These are phyloP conservation scores for Poeciliopsis prolifica DNA, from an alignment of 2,113 vertebrate species.

Conservation along the genomic window DNA sequence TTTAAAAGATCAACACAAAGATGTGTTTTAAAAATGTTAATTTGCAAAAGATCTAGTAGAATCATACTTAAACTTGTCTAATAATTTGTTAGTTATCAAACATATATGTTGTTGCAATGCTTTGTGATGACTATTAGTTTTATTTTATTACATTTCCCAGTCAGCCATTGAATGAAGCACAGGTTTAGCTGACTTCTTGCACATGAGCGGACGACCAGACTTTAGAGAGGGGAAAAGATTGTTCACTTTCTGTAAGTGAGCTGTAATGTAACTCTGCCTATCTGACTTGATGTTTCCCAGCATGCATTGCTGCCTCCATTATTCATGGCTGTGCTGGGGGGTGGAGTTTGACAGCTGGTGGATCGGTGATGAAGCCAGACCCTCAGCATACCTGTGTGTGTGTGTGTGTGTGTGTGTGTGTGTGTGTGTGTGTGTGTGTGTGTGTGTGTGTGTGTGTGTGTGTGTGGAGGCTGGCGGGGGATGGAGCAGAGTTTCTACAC, in stretches of 20 bases:
- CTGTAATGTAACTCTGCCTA: slow-evolving; percentile 27
- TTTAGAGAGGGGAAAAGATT: slow-evolving; percentile 15
- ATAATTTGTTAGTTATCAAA: background rate
- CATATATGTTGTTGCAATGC: background rate
- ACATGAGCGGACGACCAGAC: background rate
- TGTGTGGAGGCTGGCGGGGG: background rate
- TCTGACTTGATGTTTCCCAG: slow-evolving; percentile 41
- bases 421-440: slow-evolving; percentile 11
- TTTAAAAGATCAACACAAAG: background rate
- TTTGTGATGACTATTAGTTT: background rate
- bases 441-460: background rate
- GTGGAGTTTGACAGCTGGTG: slow-evolving; percentile 59
- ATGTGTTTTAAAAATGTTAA: background rate
- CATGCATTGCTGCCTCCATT: slow-evolving; percentile 53
- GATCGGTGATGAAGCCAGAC: slow-evolving; percentile 23
- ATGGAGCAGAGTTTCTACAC: slow-evolving; percentile 9
- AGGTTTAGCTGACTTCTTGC: background rate
- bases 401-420: background rate
- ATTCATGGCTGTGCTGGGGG: slow-evolving; percentile 58
- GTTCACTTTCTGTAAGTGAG: slow-evolving; percentile 27
- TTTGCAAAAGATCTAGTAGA: background rate
- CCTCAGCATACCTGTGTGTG: slow-evolving; percentile 39
- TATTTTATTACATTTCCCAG: background rate
- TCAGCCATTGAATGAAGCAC: background rate
- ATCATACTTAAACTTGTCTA: too few species aligned